phyloP scores from a whole-genome alignment of 2,113 vertebrate genomes.

The Glaucomys volans region DNA sequence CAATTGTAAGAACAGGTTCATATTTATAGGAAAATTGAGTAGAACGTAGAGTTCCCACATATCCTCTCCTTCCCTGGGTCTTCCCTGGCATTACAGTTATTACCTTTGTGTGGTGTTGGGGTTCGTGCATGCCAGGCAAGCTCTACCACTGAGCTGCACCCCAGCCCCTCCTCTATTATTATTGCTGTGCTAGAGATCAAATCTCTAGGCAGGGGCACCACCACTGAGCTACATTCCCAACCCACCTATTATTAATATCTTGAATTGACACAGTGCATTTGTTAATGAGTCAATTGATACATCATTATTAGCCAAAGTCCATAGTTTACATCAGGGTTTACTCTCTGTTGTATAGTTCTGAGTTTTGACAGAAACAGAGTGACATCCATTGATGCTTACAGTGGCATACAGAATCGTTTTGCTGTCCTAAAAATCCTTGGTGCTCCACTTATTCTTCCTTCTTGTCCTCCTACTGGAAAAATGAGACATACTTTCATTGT shows the following conservation, averaged over 20 bases:
- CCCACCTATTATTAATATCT: neutral
- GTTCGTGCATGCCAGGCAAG: neutral
- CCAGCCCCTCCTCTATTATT: neutral
- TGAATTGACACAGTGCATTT: neutral
- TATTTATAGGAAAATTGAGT: neutral
- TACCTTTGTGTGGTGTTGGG: neutral
- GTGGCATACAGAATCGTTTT: neutral
- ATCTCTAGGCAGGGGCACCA: too few relatives aligned
- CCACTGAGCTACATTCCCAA: neutral
- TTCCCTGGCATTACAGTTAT: neutral
- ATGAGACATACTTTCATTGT: neutral
- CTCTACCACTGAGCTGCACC: neutral
- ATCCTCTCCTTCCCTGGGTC: neutral
- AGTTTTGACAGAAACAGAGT: neutral
- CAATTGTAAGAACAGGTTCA: neutral
- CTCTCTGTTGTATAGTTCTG: neutral
- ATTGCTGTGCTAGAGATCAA: neutral
- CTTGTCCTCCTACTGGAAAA: neutral
- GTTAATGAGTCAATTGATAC: neutral
- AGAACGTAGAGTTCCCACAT: neutral
- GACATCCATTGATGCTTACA: neutral
- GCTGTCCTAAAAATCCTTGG: neutral
- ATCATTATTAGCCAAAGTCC: neutral
- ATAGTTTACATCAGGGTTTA: neutral
- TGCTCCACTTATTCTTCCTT: neutral